Evolutionary conservation across 2,113 vertebrate species (phyloP).

Genomic region (Okapia johnstoni): DNA sequence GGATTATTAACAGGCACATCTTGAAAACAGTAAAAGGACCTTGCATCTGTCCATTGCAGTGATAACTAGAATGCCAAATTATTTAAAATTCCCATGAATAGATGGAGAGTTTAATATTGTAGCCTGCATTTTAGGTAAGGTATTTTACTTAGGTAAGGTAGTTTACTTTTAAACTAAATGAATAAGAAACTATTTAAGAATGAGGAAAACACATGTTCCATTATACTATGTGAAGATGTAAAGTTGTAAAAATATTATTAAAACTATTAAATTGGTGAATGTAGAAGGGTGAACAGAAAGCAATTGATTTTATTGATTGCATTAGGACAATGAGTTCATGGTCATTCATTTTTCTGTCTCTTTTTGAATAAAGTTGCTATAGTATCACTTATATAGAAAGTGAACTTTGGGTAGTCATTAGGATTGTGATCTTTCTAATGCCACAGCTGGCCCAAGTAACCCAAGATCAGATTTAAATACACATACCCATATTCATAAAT

Average conservation of each 20-base stretch:
- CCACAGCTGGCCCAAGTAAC: background rate
- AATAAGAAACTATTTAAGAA: background rate
- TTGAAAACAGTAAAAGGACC: background rate
- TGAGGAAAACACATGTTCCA: background rate
- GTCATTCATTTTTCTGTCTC: background rate
- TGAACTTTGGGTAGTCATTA: background rate
- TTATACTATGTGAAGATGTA: background rate
- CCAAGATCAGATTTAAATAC: background rate
- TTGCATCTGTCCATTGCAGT: background rate
- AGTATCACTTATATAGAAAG: background rate
- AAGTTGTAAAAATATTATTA: background rate
- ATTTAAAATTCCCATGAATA: background rate
- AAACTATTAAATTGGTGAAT: background rate
- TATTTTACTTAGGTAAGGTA: background rate
- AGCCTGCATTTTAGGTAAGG: background rate
- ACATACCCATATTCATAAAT: background rate
- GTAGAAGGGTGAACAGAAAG: background rate
- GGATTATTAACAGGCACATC: background rate
- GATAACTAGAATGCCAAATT: background rate
- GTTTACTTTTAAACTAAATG: background rate
- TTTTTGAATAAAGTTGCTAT: background rate
- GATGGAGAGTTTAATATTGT: background rate
- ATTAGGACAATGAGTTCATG: background rate
- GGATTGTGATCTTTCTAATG: accelerated
- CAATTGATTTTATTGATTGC: background rate